These are phyloP conservation scores for Bolinopsis microptera DNA, from an alignment of 37 sponge, comb jelly and placozoan species.

Conservation along the genomic window DNA sequence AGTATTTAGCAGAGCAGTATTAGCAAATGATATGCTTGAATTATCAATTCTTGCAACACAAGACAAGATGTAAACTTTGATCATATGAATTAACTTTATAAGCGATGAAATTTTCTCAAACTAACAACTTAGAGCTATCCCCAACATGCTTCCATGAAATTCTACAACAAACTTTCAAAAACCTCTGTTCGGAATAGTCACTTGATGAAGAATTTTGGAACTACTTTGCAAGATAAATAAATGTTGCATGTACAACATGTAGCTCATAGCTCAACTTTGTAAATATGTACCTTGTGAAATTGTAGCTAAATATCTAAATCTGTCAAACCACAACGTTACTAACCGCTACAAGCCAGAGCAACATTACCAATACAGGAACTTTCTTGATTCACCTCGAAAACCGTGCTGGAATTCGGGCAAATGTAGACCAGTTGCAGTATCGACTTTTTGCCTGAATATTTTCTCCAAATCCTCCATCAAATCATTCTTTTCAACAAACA, in stretches of 20 bases:
- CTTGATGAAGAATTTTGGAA: not conserved
- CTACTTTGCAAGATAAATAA: not conserved
- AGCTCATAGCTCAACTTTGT: no score
- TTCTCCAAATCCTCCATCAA: not conserved
- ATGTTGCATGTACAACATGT: no score
- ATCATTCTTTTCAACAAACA: not conserved
- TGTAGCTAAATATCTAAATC: no score
- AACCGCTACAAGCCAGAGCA: not conserved
- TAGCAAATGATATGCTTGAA: no score
- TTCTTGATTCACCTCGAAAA: not conserved
- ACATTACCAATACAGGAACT: not conserved
- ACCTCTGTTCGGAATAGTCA: not conserved
- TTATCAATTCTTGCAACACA: not conserved
- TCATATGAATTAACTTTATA: no score
- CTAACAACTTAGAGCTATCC: not conserved
- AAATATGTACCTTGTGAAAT: no score
- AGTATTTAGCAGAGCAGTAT: no score
- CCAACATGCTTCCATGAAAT: not conserved
- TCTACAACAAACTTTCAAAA: not conserved
- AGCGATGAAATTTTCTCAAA: not conserved
- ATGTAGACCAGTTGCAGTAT: not conserved
- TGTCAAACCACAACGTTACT: not conserved
- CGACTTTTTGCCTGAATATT: not conserved
- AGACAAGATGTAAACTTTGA: no score
- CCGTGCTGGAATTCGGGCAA: not conserved